phyloP scores from a whole-genome alignment of 2,113 vertebrate species.

The Oryzias woworae region DNA sequence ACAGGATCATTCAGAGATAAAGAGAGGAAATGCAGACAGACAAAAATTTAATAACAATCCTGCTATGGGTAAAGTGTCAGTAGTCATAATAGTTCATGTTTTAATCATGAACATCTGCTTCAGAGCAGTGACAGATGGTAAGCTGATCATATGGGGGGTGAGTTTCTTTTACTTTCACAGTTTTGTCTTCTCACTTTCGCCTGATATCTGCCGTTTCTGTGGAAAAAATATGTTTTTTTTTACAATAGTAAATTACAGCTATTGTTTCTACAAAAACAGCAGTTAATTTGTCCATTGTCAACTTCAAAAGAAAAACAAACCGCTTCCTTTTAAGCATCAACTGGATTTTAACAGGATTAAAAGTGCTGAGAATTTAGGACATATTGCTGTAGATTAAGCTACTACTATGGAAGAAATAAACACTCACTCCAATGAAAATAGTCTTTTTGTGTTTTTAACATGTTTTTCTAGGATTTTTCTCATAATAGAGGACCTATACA shows the following conservation, averaged over 20 bases:
- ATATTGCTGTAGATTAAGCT: conserved; percentile 24
- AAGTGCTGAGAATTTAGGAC: conserved; percentile 16
- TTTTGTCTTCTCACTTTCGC: conserved; percentile 13
- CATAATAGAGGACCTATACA: no score
- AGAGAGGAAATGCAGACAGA: no score
- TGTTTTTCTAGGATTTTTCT: no score
- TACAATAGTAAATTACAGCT: no score
- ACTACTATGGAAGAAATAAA: conserved; percentile 7
- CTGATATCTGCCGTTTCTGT: conserved; percentile 7
- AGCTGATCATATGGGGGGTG: conserved; percentile 14
- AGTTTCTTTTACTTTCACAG: conserved; percentile 29
- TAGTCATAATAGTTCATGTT: conserved; percentile 18
- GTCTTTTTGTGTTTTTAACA: no score
- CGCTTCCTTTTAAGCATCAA: conserved; percentile 27
- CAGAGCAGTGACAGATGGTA: conserved; percentile 12
- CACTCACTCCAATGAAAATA: no score
- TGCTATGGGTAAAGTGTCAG: not conserved
- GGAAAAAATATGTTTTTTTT: no score
- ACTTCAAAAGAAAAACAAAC: conserved; percentile 41
- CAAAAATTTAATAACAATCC: not conserved
- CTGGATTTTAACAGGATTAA: conserved; percentile 24
- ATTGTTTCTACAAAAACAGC: not conserved
- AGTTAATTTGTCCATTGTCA: conserved; percentile 35
- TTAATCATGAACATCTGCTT: conserved; percentile 16
- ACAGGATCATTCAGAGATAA: no score